Evolutionary conservation across 2,113 vertebrate species (phyloP), one percentile per base, ranked within the genome.

Genomic region (Thermophis baileyi): DNA sequence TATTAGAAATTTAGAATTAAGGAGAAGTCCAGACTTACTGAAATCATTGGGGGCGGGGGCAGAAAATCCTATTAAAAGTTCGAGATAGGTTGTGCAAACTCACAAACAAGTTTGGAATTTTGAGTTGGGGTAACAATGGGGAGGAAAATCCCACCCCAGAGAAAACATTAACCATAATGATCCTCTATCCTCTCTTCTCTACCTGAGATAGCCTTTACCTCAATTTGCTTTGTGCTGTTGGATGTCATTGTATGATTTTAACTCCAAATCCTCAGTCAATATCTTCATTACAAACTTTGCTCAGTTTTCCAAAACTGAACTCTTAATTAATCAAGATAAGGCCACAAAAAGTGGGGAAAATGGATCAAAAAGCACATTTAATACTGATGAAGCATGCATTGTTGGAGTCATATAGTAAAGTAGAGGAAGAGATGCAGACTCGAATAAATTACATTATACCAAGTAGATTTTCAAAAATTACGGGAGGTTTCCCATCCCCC

Each of bases 401-500:
- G 53, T 44, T 40, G 54, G 9, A 46, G 25, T 60, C 5, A 46
- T 47, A 88, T 47, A 25, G 16, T 88, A 53, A 44, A 44, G 22
- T 27, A 44, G 40, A 18, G 25, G 54, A 47, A 20, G 11, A 89
- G 88, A 18, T 57, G 54, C 40, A 89, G 24, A 44, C 16, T 60
- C 3, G 1, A 90, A 63, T 63, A 27, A 46, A 40, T 27, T 89
- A 44, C 20, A 44, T 40, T 57, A 14, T 55, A 12, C 35, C 51
- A 54, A 27, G 40, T 25, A 60, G 35, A 27, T 63, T 44, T 60
- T 30, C 25, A 90, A 27, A 81, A 81, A 81, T 22, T 81, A 81
- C 3, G 18, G 2, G 74, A 25, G 18, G 20, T 20, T 27, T 27
- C 0, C 3, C 9, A 1, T 0, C 8, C 3, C 18, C 69, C n/a